Conservation (phyloP, 2,888 invertebrate species). For the Epirrhoe alternata region DNA sequence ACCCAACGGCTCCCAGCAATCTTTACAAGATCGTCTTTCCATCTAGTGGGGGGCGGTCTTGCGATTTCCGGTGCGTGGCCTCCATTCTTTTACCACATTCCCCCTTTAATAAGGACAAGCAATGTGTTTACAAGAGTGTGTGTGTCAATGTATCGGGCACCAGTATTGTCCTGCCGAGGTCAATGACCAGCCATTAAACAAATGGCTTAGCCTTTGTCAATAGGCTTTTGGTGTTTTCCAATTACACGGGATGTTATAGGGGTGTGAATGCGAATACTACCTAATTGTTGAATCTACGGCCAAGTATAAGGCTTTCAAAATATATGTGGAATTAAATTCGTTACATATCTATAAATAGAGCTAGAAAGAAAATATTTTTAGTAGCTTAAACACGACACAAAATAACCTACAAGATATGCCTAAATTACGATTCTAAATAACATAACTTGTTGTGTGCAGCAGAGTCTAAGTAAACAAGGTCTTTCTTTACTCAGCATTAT, state of each 20-base stretch:
- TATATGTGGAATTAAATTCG: constrained; percentile 30
- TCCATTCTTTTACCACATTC: constrained; percentile 20
- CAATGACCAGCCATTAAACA: constrained; percentile 49
- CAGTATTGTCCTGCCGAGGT: constrained; percentile 41
- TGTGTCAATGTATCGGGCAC: constrained; percentile 57
- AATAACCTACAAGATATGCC: too few relatives aligned
- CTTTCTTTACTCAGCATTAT: too few relatives aligned
- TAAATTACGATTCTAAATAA: too few relatives aligned
- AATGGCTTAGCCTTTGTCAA: constrained; percentile 52
- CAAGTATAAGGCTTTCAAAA: background rate
- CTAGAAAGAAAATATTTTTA: too few relatives aligned
- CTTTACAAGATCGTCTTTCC: too few relatives aligned
- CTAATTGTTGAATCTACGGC: background rate
- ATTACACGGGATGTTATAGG: constrained; percentile 41
- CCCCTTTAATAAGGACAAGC: constrained; percentile 34
- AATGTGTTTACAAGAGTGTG: constrained; percentile 53
- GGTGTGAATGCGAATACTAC: background rate
- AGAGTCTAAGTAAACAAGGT: too few relatives aligned
- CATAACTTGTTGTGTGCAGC: too few relatives aligned
- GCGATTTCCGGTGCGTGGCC: too few relatives aligned
- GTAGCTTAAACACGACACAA: too few relatives aligned
- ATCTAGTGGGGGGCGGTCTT: too few relatives aligned
- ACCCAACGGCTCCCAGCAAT: too few relatives aligned
- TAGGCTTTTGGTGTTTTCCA: constrained; percentile 52
- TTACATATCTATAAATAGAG: too few relatives aligned